Evolutionary conservation across 2,797 vertebrate species (phyloP), one percentile per base, ranked within the genome.

Genomic region (Benthosema pterotum): DNA sequence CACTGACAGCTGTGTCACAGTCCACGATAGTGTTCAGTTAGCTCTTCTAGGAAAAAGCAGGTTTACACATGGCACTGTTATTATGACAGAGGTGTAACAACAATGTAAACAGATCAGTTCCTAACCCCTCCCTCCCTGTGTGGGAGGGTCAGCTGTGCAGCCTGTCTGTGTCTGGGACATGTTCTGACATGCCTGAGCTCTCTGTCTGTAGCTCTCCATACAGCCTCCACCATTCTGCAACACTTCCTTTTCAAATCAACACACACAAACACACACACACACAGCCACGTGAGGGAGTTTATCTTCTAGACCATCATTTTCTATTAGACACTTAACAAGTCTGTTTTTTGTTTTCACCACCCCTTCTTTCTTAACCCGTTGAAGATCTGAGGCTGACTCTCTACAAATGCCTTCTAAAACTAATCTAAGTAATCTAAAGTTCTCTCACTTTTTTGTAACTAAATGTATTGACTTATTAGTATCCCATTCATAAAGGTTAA

Each of bases 181-280:
- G 89, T 89, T 80, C 72, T 86, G 89, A 83, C 89, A 52, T 89
- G 89, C 71, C 69, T 46, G 45, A 4, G 38, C 19, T 0, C 25
- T 50, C 51, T 43, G 42, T 48, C 79, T 77, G n/a, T n/a, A n/a
- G n/a, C n/a, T n/a, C n/a, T 71, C 59, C 47, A 5, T 12, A 60
- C 49, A 73, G 67, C 63, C 32, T 47, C 72, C 56, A 62, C 72
- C 56, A 62, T 11, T 56, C 53, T 63, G 70, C 64, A 60, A 59
- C 47, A 3, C 46, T 78, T 82, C 72, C 71, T 69, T 16, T 46
- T 63, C 69, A 55, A 14, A 43, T 56, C 57, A 59, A 14, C 7
- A 62, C n/a, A 19, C 54, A 32, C 32, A 12, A 12, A 17, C 53
- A 16, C n/a, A n/a, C n/a, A n/a, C 7, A 62, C n/a, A 19, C 54